phyloP scores from a whole-genome alignment of 2,797 vertebrate genomes.

The Macropus fuliginosus region DNA sequence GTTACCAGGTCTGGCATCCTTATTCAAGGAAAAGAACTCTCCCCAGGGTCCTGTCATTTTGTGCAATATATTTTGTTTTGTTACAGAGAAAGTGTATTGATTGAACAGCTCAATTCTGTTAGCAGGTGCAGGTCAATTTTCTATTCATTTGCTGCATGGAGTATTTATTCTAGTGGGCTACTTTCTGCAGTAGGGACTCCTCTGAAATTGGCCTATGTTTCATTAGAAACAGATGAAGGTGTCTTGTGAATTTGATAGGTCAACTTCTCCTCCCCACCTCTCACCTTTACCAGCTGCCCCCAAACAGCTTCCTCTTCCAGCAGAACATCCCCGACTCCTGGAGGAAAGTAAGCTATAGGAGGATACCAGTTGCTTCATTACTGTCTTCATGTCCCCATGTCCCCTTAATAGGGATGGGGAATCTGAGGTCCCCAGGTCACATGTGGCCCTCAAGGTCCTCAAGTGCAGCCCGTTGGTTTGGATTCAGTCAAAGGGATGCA shows the following conservation, averaged over 20 bases:
- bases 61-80: background rate
- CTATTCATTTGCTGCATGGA: rapidly evolving
- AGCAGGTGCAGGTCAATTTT: background rate
- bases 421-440: too few relatives aligned
- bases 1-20: background rate
- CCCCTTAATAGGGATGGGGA: too few relatives aligned
- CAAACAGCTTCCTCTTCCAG: background rate
- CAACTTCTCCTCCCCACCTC: rapidly evolving
- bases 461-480: too few relatives aligned
- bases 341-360: background rate
- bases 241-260: rapidly evolving
- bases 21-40: background rate
- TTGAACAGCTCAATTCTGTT: background rate
- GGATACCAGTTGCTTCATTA: background rate
- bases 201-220: rapidly evolving
- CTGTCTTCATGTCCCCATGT: background rate
- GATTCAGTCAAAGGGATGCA: too few relatives aligned
- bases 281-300: background rate
- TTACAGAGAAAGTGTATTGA: background rate
- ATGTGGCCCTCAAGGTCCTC: too few relatives aligned
- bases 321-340: background rate
- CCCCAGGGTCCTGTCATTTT: background rate
- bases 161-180: background rate
- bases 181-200: rapidly evolving
- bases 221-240: background rate